Evolutionary conservation across 2,888 invertebrate genomes (phyloP), one percentile per base, ranked within the genome.

Genomic region (Chouioia cunea): DNA sequence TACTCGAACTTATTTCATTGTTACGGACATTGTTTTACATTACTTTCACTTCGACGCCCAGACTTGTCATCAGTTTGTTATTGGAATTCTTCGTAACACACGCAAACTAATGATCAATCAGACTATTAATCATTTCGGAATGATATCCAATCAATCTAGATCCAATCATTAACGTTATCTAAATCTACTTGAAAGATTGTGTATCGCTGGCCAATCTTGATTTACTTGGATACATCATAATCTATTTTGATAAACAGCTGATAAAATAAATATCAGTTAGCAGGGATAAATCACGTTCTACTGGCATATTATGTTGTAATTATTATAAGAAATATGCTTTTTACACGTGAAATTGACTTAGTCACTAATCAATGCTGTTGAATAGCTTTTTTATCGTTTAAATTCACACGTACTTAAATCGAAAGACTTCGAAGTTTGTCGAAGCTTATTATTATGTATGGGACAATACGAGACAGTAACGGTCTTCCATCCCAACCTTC

Each of bases 391-490:
- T 56, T n/a, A 64, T 64, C 64, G 15, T 2, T 0, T 16, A 14
- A 16, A 36, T n/a, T n/a, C 43, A 12, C n/a, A 14, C 62, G 46
- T 23, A 47, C 14, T 27, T 43, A 47, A 67, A 67, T 68, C 23
- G 53, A 77, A 74, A 65, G 68, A 64, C 73, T 62, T 76, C 74
- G 74, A 64, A n/a, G 57, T 68, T 23, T n/a, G n/a, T 14, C 46
- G 73, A 36, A 10, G 70, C 59, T 56, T 65, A 83, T 83, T 80
- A 79, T 77, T 82, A 83, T 83, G 81, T 78, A 69, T 50, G 60
- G 74, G 58, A 53, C 66, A 74, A 73, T 74, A 66, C 72, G 52
- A 14, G 18, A 64, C 65, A 71, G 74, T 83, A 83, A 82, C 82
- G 83, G 82, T 65, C 63, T 73, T 59, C 65, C 71, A 74, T 70